Evolutionary conservation across 1,140 invertebrate species (phyloP), one percentile per base, ranked within the genome.

Genomic region (Halictus rubicundus): DNA sequence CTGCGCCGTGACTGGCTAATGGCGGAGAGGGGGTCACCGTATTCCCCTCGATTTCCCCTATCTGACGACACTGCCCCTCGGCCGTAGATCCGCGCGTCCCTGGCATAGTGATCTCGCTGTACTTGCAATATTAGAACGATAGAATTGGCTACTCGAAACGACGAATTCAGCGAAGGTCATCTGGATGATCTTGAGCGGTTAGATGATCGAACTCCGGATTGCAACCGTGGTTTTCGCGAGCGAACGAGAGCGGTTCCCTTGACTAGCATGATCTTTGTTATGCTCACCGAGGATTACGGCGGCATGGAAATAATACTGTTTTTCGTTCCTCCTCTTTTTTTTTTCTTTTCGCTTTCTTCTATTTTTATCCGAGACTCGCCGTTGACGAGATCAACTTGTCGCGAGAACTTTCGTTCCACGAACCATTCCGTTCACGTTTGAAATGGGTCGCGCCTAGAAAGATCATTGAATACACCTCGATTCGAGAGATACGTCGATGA

Each of bases 301-400:
- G 39, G 25, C 27, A 71, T 42, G 46, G 4, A 57, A 78, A 78
- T 78, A 78, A 72, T 78, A 72, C 69, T 78, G 76, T 23, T 76
- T 19, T 52, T 52, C 49, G 16, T 52, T 52, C 12, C 46, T 49
- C 19, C 19, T 21, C 16, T 59, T 46, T 68, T 32, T 1, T n/a
- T n/a, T n/a, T n/a, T n/a, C n/a, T n/a, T n/a, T 69, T 39, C 19
- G 6, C 6, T 63, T 37, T 10, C 9, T n/a, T 12, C 25, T 12
- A 46, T n/a, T 8, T 5, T 25, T 61, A 46, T 39, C 10, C 25
- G 27, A 54, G 42, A 37, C 52, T 72, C 61, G 10, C n/a, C 14
- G 65, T 42, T 63, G 52, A 21, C 60, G n/a, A 78, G 19, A 37
- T 69, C 49, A 23, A 77, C 57, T 21, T 21, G 12, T 25, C 42